Base-by-base conservation (phyloP, 2,797 vertebrate species). In the Sebastes nivosus region DNA sequence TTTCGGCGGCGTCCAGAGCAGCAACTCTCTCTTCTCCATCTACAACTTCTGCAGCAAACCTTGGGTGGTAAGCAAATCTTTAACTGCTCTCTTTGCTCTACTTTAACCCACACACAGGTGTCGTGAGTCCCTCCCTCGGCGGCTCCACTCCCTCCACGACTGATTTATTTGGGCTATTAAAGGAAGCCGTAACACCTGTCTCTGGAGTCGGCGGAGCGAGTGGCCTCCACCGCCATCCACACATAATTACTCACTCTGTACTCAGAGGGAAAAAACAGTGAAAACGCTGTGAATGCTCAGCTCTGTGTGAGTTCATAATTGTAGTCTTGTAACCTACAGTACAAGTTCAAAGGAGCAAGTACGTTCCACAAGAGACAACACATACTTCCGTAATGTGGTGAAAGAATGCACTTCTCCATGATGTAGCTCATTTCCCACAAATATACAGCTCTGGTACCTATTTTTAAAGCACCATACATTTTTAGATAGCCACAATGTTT, bases 11-110 rank as follows among this genome's bases (percentile, higher is more conserved):
- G 90, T 98, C 20, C 93, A 96, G 0, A 95, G 97, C 0, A 81
- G 97, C 90, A 99, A 99, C 96, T 98, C 99, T 3, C 95, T 99
- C 57, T 97, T 96, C 88, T 99, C 98, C 29, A 96, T 98, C 94
- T 99, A 99, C 94, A 99, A 98, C 94, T 99, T 99, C 95, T 99
- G 98, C 95, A 99, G 97, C 97, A 99, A 99, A 89, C 99, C 98
- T 55, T 96, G 95, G 96, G 95, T 96, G 94, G 96, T 96, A 86
- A 87, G 94, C 11, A 0, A 0, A 9, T 34, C 54, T 7, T 32
- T 60, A 60, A 80, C 29, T 0, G 64, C 78, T 67, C 60, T 58
- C 7, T 67, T 38, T 67, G 38, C 68, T 84, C 36, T 5, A 24
- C 63, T 79, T 60, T 58, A 68, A 79, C 75, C 83, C 72, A 57